Evolutionary conservation across 2,113 vertebrate genomes (phyloP), one percentile per base, ranked within the genome.

Genomic region (Syngnathus floridae): DNA sequence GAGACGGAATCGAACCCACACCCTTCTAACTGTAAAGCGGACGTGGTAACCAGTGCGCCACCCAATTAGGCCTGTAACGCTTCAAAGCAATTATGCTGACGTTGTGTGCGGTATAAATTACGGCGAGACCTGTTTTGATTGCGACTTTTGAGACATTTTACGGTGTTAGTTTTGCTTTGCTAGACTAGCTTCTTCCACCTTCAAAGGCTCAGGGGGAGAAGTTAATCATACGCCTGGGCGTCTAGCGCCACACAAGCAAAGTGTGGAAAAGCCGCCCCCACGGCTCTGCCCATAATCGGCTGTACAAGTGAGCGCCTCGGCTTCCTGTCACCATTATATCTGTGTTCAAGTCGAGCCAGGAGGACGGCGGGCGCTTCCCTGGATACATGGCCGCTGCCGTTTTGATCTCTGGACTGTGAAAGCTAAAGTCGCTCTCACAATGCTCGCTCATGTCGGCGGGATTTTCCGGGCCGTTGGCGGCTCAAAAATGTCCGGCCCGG

Each of bases 361-460:
- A 66, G 76, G 90, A 85, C 69, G 63, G 91, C 92, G 88, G 86
- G 91, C 92, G 88, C 86, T 91, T 92, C 82, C 66, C 77, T 85
- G 81, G 86, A 85, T 86, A 88, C 87, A 85, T 87, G 82, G 83
- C 81, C 76, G 82, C 87, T 14, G 40, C 40, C 84, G 88, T 70
- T 94, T 92, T 91, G 92, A 92, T 93, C 92, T 84, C 82, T 88
- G 83, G 90, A 90, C 88, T 90, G 89, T 90, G 90, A 91, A 91
- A 90, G 82, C 77, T 56, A 80, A 77, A 72, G 76, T 75, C 76
- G 79, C 72, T 82, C 75, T 77, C 79, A 86, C 87, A 89, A 88
- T 89, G 76, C 81, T 65, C 52, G n/a, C 82, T 78, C 81, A 86
- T 87, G 82, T 84, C 78, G 78, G 79, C 81, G 82, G 81, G 83